Percentiles rank a stretch among this genome's conserved stretches.
phyloP scores from a whole-genome alignment of 2,888 invertebrate species.

The Anorthoa munda region DNA sequence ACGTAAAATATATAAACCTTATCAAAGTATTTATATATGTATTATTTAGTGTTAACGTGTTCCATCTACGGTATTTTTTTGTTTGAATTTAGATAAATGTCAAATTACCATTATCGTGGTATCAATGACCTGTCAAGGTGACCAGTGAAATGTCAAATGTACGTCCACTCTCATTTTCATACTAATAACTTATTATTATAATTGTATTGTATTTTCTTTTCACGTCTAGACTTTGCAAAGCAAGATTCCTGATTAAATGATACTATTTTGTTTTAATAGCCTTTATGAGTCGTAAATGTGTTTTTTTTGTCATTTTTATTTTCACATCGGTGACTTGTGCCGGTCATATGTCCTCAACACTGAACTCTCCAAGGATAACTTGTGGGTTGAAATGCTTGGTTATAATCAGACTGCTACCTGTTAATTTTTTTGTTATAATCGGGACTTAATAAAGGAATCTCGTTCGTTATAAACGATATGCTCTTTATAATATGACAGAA shows the following conservation, averaged over 20 bases:
- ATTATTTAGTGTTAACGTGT: conserved; percentile 6
- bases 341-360: conserved; percentile 49
- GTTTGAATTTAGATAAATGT: conserved; percentile 22
- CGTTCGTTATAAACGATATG: background rate
- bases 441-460: background rate
- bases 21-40: too few species aligned
- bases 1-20: background rate
- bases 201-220: conserved; percentile 23
- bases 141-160: conserved; percentile 28
- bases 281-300: background rate
- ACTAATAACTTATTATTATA: conserved; percentile 2
- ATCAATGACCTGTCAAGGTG: conserved; percentile 52
- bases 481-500: too few species aligned
- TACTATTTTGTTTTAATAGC: conserved; percentile 11
- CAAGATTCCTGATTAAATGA: conserved; percentile 12
- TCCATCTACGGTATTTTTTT: conserved; percentile 16
- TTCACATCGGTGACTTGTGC: conserved; percentile 1
- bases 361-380: conserved; percentile 73
- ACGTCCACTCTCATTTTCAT: conserved; percentile 39
- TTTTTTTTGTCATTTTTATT: conserved; percentile 16
- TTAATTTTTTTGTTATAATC: too few species aligned
- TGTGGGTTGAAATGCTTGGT: conserved; percentile 37
- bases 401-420: conserved; percentile 11
- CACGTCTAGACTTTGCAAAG: conserved; percentile 5
- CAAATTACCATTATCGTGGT: conserved; percentile 19